phyloP scores from a whole-genome alignment of 2,113 vertebrate genomes.

The Delphinapterus leucas region DNA sequence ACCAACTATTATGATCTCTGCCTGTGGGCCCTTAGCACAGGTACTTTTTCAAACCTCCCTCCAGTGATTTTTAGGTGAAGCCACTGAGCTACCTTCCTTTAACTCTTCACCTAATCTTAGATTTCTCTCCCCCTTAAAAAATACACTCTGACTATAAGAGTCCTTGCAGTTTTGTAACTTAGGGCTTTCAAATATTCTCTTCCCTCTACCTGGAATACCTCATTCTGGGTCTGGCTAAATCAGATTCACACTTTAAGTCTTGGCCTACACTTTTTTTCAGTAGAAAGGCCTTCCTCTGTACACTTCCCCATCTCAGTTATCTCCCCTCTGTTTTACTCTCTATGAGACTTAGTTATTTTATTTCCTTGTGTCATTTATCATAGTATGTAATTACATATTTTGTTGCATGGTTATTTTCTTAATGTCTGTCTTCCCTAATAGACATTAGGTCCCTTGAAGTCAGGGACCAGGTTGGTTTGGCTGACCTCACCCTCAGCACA shows the following conservation, averaged over 20 bases:
- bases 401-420: not conserved
- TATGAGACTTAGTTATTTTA: not conserved
- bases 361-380: not conserved
- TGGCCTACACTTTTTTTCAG: not conserved
- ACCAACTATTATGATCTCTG: not conserved
- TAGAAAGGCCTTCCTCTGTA: not conserved
- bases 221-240: not conserved
- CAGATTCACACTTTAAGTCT: not conserved
- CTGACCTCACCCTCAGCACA: not conserved
- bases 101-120: not conserved
- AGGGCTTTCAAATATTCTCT: not conserved
- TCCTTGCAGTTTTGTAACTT: not conserved
- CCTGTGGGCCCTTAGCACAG: accelerated
- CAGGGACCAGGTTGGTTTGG: not conserved
- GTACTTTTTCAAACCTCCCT: not conserved
- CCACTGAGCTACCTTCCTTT: not conserved
- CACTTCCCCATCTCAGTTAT: not conserved
- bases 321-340: not conserved
- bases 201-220: not conserved
- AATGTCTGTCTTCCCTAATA: not conserved
- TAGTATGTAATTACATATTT: not conserved
- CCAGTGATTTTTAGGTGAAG: not conserved
- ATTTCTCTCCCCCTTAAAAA: not conserved
- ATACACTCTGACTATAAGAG: too few relatives aligned
- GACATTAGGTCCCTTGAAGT: not conserved